A percentile compares a stretch with the other conserved stretches of the same genome.
Conservation (phyloP, 2,888 invertebrate genomes). For the Strigamia transsilvanica region DNA sequence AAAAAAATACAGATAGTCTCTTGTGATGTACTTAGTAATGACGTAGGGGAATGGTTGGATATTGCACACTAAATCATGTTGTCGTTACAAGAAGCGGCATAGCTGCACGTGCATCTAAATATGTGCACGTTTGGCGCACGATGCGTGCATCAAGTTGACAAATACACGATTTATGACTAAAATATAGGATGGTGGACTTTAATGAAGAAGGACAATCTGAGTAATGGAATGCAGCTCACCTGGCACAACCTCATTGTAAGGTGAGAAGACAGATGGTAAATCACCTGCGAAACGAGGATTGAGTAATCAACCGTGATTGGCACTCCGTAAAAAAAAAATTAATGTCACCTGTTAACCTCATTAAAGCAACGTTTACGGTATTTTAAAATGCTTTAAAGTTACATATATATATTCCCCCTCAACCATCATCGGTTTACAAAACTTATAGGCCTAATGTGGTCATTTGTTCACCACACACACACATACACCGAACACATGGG, state of each 20-base stretch:
- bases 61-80: neutral
- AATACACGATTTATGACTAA: conserved; percentile 20
- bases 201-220: conserved; percentile 40
- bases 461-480: conserved; percentile 17
- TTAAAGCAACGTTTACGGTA: neutral
- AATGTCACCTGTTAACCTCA: conserved; percentile 6
- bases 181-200: conserved; percentile 19
- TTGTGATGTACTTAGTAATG: conserved; percentile 19
- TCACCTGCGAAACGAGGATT: conserved; percentile 26
- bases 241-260: conserved; percentile 27
- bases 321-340: conserved; percentile 1
- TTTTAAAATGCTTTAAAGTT: neutral
- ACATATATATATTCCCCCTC: neutral
- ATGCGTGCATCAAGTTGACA: conserved; percentile 16
- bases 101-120: conserved; percentile 21
- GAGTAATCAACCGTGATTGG: conserved; percentile 27
- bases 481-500: neutral
- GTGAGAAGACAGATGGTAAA: conserved; percentile 27
- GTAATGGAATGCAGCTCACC: conserved; percentile 37
- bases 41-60: neutral
- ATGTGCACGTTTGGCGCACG: neutral
- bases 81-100: neutral
- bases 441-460: conserved; percentile 12
- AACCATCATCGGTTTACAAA: conserved; percentile 15
- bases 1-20: conserved; percentile 32